phyloP scores from a whole-genome alignment of 2,888 invertebrate species.

The Pseudococcus jackbeardsleyi region DNA sequence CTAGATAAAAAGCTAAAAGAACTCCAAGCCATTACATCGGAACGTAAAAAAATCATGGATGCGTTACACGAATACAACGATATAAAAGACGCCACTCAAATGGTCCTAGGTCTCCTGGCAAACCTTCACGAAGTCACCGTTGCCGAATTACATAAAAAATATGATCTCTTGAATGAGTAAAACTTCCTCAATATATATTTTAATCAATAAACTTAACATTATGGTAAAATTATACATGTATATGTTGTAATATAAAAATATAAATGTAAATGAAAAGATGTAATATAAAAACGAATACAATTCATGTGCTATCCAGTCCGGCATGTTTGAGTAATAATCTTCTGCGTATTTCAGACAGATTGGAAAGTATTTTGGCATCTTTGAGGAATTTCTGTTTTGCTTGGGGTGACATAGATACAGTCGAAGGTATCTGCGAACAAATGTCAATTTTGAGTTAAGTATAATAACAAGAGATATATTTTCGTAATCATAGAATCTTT shows the following conservation, averaged over 20 bases:
- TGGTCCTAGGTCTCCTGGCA: conserved; percentile 66
- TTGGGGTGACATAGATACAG: conserved; percentile 53
- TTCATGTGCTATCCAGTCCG: not conserved
- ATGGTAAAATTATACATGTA: conserved; percentile 15
- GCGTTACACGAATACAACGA: conserved; percentile 67
- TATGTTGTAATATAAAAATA: not conserved
- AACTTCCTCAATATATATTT: not conserved
- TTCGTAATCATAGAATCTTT: not conserved
- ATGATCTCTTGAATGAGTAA: conserved; percentile 61
- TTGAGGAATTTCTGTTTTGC: conserved; percentile 12
- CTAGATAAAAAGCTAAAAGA: conserved; percentile 55
- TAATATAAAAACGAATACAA: conserved; percentile 14
- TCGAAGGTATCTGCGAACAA: conserved; percentile 55
- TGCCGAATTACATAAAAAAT: conserved; percentile 66
- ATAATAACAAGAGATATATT: not conserved
- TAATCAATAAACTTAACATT: not conserved
- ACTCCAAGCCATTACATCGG: conserved; percentile 41
- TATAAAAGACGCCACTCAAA: conserved; percentile 66
- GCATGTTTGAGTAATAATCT: conserved; percentile 42
- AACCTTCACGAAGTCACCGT: conserved; percentile 66
- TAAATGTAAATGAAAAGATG: conserved; percentile 5
- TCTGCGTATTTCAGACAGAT: conserved; percentile 58
- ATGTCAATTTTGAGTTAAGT: not conserved
- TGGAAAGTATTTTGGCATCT: conserved; percentile 22
- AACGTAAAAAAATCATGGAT: conserved; percentile 65